Evolutionary conservation across 2,113 vertebrate genomes (phyloP).

Genomic region (Prolemur simus): DNA sequence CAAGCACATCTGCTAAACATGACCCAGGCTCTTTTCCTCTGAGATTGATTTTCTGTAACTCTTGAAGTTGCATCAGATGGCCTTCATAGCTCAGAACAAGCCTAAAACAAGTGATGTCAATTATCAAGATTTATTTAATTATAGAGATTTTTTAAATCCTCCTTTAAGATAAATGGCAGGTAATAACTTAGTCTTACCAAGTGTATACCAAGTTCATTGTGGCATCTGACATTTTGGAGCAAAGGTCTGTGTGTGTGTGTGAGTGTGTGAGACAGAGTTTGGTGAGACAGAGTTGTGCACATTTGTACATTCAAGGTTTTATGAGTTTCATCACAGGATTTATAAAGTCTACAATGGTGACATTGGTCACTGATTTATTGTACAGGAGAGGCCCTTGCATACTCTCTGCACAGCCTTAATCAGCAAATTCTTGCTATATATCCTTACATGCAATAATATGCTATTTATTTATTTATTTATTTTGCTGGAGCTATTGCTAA

Average conservation of each 20-base stretch:
- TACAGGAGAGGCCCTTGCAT: neutral
- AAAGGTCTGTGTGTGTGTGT: neutral
- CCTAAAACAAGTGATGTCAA: neutral
- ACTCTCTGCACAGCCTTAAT: neutral
- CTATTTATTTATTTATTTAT: neutral
- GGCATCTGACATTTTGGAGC: neutral
- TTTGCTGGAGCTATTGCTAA: neutral
- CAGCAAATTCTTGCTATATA: neutral
- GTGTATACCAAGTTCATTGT: neutral
- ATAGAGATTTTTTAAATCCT: neutral
- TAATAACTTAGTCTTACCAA: neutral
- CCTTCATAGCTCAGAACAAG: neutral
- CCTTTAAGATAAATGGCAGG: neutral
- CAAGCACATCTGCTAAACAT: neutral
- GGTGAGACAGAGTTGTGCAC: neutral
- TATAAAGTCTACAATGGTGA: neutral
- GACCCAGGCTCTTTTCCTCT: accelerated
- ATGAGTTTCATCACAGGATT: neutral
- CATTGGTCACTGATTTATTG: neutral
- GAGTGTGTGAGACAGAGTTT: neutral
- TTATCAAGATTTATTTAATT: neutral
- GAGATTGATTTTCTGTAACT: neutral
- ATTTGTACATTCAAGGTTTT: neutral
- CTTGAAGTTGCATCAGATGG: neutral
- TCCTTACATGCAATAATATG: neutral